Conservation (phyloP, 1,140 invertebrate genomes). For the Drosophila watanabei region DNA sequence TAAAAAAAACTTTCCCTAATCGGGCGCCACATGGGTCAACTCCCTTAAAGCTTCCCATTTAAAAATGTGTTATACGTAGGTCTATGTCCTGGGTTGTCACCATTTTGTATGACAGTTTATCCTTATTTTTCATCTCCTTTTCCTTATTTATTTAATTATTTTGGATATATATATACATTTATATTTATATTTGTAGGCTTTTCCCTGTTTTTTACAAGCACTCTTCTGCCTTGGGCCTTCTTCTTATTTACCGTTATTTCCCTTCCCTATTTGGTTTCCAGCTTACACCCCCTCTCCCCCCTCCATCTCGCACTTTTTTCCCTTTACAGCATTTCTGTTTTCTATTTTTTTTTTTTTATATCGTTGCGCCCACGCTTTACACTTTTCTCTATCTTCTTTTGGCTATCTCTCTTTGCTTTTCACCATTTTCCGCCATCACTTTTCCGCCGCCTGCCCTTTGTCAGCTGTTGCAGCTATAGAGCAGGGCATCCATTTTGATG, state of each 20-base stretch:
- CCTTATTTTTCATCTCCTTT: too few relatives aligned
- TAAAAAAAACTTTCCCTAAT: too few relatives aligned
- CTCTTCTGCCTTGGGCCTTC: not conserved
- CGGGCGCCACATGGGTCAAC: too few relatives aligned
- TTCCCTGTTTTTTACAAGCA: not conserved
- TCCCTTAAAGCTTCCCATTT: not conserved
- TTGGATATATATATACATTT: not conserved
- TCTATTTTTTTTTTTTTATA: not conserved
- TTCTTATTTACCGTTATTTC: not conserved
- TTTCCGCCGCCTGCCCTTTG: slow-evolving; percentile 7
- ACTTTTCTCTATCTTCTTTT: not conserved
- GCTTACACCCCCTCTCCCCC: not conserved
- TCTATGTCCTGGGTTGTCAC: not conserved
- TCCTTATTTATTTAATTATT: not conserved
- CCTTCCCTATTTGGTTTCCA: not conserved
- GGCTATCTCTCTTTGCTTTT: not conserved
- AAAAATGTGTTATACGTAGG: not conserved
- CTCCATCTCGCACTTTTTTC: not conserved
- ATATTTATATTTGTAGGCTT: not conserved
- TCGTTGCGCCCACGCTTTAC: slow-evolving; percentile 2
- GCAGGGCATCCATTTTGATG: slow-evolving; percentile 6
- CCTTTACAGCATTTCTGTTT: not conserved
- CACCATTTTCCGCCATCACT: not conserved
- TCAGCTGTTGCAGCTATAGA: slow-evolving; percentile 18
- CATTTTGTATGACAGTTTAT: not conserved